Evolutionary conservation across 2,888 invertebrate species (phyloP).

Genomic region (Leptopilina drosophilae): DNA sequence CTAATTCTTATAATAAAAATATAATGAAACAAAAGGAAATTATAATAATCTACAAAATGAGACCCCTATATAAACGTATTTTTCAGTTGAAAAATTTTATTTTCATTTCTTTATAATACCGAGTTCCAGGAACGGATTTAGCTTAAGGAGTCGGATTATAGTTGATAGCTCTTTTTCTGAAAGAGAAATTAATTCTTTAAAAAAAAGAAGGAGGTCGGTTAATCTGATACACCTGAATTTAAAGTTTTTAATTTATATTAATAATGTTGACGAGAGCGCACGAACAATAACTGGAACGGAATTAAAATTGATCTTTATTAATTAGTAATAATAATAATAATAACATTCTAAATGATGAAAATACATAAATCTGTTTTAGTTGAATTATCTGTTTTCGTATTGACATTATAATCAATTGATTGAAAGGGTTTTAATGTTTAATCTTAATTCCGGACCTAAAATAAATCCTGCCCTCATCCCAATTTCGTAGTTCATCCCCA

Average conservation of each 20-base stretch:
- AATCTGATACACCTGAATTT: too few species aligned
- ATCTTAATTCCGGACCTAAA: neutral
- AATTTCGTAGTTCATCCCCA: neutral
- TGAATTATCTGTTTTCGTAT: neutral
- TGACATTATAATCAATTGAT: neutral
- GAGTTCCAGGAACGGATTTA: neutral
- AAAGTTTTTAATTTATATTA: too few species aligned
- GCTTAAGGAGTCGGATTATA: too few species aligned
- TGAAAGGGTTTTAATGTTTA: neutral
- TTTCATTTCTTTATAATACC: neutral
- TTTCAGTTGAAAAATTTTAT: neutral
- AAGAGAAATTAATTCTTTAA: too few species aligned
- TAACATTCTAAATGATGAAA: too few species aligned
- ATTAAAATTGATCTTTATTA: too few species aligned
- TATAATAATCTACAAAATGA: neutral
- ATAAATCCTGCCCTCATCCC: slow-evolving; percentile 4
- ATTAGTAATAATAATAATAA: too few species aligned
- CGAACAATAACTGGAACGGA: too few species aligned
- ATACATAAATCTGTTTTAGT: neutral
- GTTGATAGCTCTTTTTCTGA: too few species aligned
- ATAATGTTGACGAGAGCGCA: too few species aligned
- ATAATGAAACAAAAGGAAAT: neutral
- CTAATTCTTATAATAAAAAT: neutral
- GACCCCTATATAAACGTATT: neutral
- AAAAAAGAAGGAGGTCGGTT: too few species aligned